phyloP scores from a whole-genome alignment of 2,113 vertebrate species.

The Tautogolabrus adspersus region DNA sequence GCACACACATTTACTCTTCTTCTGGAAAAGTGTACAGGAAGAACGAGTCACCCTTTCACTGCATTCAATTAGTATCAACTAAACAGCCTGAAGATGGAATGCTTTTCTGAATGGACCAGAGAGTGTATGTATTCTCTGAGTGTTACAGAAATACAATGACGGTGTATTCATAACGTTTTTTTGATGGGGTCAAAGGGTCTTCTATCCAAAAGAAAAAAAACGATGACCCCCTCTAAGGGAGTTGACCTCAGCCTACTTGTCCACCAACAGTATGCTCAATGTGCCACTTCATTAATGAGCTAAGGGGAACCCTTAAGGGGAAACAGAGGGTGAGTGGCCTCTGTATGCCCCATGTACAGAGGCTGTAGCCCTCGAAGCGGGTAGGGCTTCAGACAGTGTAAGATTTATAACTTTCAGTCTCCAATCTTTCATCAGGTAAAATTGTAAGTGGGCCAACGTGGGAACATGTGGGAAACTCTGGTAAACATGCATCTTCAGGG shows the following conservation, averaged over 20 bases:
- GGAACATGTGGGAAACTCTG: too few relatives aligned
- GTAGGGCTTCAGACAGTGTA: too few relatives aligned
- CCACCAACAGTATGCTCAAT: conserved; percentile 1
- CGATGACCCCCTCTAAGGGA: neutral
- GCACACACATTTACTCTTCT: conserved; percentile 15
- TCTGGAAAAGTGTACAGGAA: neutral
- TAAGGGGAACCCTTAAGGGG: neutral
- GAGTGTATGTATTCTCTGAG: conserved; percentile 7
- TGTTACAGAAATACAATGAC: neutral
- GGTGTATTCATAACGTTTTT: conserved; percentile 6
- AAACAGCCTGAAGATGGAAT: neutral
- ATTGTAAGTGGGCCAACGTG: too few relatives aligned
- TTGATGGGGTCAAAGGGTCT: neutral
- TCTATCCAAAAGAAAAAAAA: neutral
- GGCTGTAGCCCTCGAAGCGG: too few relatives aligned
- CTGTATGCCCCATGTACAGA: too few relatives aligned
- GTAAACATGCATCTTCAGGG: too few relatives aligned
- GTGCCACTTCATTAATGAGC: neutral
- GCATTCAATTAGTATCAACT: conserved; percentile 2
- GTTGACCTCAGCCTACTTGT: neutral
- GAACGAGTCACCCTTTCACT: neutral
- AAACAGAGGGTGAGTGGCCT: too few relatives aligned
- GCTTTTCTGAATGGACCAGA: neutral
- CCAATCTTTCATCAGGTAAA: too few relatives aligned
- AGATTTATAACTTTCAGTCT: too few relatives aligned